Evolutionary conservation across 2,797 vertebrate genomes (phyloP).

Genomic region (Ambastaia sidthimunki): DNA sequence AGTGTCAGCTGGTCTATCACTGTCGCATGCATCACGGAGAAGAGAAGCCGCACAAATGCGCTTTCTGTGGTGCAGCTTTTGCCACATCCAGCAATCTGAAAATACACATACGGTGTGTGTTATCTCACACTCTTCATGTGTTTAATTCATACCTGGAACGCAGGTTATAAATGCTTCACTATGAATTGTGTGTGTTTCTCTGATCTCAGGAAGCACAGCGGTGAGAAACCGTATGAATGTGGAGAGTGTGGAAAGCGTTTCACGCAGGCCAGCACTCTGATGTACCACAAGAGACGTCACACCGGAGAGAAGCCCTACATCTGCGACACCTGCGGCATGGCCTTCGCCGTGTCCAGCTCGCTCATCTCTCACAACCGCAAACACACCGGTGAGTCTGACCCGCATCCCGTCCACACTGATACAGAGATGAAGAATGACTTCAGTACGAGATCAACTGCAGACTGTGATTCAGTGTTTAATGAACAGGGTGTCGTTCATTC

Average conservation of each 20-base stretch:
- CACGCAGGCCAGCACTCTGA: conserved; percentile 95
- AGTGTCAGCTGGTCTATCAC: conserved; percentile 97
- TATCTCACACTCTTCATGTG: too few relatives aligned
- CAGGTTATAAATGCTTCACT: not conserved
- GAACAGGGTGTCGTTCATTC: not conserved
- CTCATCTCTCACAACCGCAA: conserved; percentile 96
- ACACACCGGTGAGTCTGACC: conserved; percentile 85
- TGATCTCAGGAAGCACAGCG: conserved; percentile 86
- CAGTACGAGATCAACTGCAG: too few relatives aligned
- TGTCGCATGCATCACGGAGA: conserved; percentile 97
- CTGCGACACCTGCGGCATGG: conserved; percentile 95
- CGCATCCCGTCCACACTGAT: too few relatives aligned
- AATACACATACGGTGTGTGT: conserved; percentile 90
- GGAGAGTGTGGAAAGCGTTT: conserved; percentile 94
- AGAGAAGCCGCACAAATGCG: conserved; percentile 96
- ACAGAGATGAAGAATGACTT: too few relatives aligned
- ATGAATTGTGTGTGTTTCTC: not conserved
- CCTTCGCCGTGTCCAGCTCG: conserved; percentile 96
- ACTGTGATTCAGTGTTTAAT: not conserved
- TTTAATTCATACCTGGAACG: too few relatives aligned
- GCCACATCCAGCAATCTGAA: conserved; percentile 98
- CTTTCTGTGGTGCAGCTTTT: conserved; percentile 94
- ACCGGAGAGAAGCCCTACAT: conserved; percentile 98
- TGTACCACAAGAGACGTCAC: conserved; percentile 94
- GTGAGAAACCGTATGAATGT: conserved; percentile 97